These are phyloP conservation scores for Diceros bicornis DNA, from an alignment of 2,797 vertebrate species.

Conservation along the genomic window DNA sequence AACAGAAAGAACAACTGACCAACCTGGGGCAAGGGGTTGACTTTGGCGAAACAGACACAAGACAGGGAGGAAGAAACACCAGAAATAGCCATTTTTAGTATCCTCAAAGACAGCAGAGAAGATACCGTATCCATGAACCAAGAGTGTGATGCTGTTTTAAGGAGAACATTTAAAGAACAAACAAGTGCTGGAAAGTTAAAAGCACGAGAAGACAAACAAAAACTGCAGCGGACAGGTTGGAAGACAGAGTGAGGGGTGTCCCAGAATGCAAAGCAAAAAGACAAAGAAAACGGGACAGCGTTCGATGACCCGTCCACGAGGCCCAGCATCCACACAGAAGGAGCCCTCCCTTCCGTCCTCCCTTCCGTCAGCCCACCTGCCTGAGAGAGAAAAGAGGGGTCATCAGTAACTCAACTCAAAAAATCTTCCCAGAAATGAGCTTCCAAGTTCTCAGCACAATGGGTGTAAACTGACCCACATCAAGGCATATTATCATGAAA, in stretches of 20 bases:
- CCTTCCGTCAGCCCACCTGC: background rate
- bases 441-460: background rate
- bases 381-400: too few species aligned
- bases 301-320: background rate
- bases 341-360: background rate
- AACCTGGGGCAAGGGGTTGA: too few species aligned
- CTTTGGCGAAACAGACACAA: background rate
- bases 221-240: constrained; percentile 20
- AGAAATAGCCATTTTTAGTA: background rate
- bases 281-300: background rate
- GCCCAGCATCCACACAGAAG: background rate
- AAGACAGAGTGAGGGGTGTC: constrained; percentile 1
- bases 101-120: constrained; percentile 29
- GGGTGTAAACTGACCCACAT: background rate
- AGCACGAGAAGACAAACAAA: constrained; percentile 41
- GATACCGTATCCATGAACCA: background rate
- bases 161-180: constrained; percentile 61
- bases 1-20: background rate
- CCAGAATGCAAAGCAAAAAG: constrained; percentile 52
- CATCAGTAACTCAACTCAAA: constrained; percentile 1
- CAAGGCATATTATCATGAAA: background rate
- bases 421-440: background rate
- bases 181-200: constrained; percentile 62
- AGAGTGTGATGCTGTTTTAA: constrained; percentile 63
- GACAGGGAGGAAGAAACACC: background rate